Evolutionary conservation across 1,140 invertebrate species (phyloP), one percentile per base, ranked within the genome.

Genomic region (Trichomalopsis sarcophagae): DNA sequence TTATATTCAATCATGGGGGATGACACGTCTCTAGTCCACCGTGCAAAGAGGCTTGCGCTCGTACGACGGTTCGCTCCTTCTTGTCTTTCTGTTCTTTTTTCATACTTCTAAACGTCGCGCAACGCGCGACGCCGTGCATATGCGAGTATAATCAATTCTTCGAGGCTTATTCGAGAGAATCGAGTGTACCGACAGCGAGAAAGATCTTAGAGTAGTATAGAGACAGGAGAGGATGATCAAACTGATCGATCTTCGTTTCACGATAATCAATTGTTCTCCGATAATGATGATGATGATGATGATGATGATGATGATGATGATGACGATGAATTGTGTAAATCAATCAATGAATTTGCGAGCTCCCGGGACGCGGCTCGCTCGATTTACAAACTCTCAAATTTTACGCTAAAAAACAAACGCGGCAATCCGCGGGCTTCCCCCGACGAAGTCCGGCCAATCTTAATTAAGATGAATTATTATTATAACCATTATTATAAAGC

Each of bases 21-120:
- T 84, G 62, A 21, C 7, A 81, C 82, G 84, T 84, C 84, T 88
- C 85, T 87, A 88, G 87, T 88, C 87, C 86, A 86, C 71, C 80
- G 83, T 87, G 86, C 47, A 88, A 84, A 87, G 79, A 83, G 50
- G 47, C 33, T 76, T 55, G 55, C 30, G 73, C n/a, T 23, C 55
- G n/a, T 76, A 66, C 21, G 47, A 76, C 13, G 71, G 11, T 74
- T 77, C 62, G 73, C n/a, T 82, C 73, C 73, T 82, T 76, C 73
- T 66, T 76, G 62, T 76, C 33, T 36, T 40, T 62, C 23, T 47
- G 23, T 71, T 44, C 30, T 30, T 47, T 81, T 23, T 30, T 69
- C 23, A 11, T 30, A 17, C 23, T 50, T 78, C 2, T 13, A 44
- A 9, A 21, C 11, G 62, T 66, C 62, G 62, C 62, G 62, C 11